Base-by-base conservation (phyloP, 2,888 invertebrate species). In the Apantesis nais region DNA sequence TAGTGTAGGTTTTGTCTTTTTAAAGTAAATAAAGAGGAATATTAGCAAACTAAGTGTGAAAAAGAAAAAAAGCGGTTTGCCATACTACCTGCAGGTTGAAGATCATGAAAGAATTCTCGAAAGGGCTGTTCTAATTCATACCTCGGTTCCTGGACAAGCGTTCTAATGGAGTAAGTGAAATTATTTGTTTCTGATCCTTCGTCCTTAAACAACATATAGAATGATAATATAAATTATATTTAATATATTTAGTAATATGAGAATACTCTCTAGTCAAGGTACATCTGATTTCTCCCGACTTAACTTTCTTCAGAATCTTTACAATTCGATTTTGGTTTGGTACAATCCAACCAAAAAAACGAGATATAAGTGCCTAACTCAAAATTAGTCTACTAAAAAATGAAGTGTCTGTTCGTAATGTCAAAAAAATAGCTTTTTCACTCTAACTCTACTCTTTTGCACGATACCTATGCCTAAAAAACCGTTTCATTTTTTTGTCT, bases 131-230 rank as follows among this genome's bases (percentile, higher is more conserved):
- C 58, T 29, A 19, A 25, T 58, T 16, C 44, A 39, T 16, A n/a
- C 19, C 29, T 58, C 65, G 16, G n/a, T 37, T 5, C 22, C 19
- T 66, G 58, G 8, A 19, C 39, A n/a, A 66, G 58, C 58, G 39
- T 41, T 29, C 58, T 66, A 41, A 66, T 66, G 39, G 58, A 41
- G 39, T 66, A 66, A 22, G 58, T 58, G n/a, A 66, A 60, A 60
- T 66, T 70, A 37, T 65, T 68, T 16, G 48, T 68, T 58, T 41
- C 48, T 48, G 16, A 37, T 62, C 52, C 68, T 31, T 19, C 29
- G 16, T 66, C 58, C 58, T 66, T 16, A 14, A 65, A 65, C n/a
- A n/a, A 65, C 52, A 25, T 65, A 48, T 19, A 25, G 8, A 16
- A n/a, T 25, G 12, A 12, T 48, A 58, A 9, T 25, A 25, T 5